Evolutionary conservation across 2,797 vertebrate genomes (phyloP).

Genomic region (Coendou prehensilis): DNA sequence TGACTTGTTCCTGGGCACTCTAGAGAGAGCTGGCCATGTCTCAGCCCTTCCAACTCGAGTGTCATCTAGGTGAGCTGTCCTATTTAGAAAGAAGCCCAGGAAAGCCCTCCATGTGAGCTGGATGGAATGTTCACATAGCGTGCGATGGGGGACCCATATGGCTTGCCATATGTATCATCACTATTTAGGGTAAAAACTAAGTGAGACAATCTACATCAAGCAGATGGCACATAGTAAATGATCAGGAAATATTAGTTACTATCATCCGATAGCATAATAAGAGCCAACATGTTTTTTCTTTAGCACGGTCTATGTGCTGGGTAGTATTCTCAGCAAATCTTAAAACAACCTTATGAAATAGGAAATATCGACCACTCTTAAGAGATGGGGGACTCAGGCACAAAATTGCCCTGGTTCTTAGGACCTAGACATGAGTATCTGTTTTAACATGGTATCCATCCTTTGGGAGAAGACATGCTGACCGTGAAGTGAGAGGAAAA

Average conservation of each 20-base stretch:
- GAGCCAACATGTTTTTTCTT: not conserved
- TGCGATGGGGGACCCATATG: not conserved
- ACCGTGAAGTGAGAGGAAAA: not conserved
- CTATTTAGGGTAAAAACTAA: conserved; percentile 40
- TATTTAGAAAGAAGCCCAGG: not conserved
- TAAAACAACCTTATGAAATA: not conserved
- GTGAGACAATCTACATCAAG: not conserved
- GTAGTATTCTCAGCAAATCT: conserved; percentile 40
- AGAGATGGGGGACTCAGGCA: not conserved
- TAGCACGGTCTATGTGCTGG: not conserved
- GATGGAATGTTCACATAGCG: not conserved
- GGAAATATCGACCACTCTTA: not conserved
- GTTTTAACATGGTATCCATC: not conserved
- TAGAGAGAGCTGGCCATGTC: not conserved
- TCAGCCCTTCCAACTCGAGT: not conserved
- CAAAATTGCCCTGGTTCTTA: conserved; percentile 22
- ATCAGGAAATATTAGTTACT: conserved; percentile 65
- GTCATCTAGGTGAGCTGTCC: not conserved
- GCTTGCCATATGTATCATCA: conserved; percentile 25
- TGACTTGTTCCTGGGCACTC: not conserved
- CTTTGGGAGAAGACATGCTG: not conserved
- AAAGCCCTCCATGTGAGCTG: not conserved
- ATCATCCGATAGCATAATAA: not conserved
- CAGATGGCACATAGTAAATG: conserved; percentile 19
- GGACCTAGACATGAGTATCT: not conserved